Evolutionary conservation across 2,113 vertebrate genomes (phyloP).

Genomic region (Jacana jacana): DNA sequence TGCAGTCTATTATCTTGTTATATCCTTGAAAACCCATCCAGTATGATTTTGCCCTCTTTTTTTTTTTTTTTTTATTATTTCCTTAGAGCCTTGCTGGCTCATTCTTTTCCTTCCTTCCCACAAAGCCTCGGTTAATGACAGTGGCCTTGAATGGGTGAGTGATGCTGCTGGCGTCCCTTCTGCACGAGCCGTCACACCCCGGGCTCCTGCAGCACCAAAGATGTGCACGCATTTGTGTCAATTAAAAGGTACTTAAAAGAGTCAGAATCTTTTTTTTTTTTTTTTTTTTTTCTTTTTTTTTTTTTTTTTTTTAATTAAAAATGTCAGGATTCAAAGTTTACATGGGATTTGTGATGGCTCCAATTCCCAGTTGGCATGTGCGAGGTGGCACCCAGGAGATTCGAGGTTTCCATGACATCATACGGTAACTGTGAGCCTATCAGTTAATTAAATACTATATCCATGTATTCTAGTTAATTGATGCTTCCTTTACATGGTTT

Average conservation of each 20-base stretch:
- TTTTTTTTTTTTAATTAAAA: constrained; percentile 27
- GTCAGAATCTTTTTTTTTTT: not conserved
- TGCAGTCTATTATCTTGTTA: not conserved
- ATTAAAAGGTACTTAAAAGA: constrained; percentile 24
- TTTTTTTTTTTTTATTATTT: no score
- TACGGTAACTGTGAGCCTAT: constrained; percentile 65
- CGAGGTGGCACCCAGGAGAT: constrained; percentile 30
- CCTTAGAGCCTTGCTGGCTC: not conserved
- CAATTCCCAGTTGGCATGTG: constrained; percentile 25
- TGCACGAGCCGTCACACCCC: not conserved
- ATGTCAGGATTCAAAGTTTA: constrained; percentile 49
- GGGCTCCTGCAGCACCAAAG: not conserved
- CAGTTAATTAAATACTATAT: constrained; percentile 78
- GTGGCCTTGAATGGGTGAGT: not conserved
- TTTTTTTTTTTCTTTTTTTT: not conserved
- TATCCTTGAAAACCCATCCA: not conserved
- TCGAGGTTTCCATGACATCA: constrained; percentile 71
- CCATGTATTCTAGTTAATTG: constrained; percentile 89
- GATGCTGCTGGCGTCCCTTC: not conserved
- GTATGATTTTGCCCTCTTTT: not conserved
- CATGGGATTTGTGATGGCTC: constrained; percentile 32
- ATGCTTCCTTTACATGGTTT: constrained; percentile 91
- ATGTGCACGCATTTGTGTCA: not conserved
- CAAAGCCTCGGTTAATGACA: not conserved
- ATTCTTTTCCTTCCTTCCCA: not conserved